Evolutionary conservation across 2,113 vertebrate genomes (phyloP), one percentile per base, ranked within the genome.

Genomic region (Tapirus terrestris): DNA sequence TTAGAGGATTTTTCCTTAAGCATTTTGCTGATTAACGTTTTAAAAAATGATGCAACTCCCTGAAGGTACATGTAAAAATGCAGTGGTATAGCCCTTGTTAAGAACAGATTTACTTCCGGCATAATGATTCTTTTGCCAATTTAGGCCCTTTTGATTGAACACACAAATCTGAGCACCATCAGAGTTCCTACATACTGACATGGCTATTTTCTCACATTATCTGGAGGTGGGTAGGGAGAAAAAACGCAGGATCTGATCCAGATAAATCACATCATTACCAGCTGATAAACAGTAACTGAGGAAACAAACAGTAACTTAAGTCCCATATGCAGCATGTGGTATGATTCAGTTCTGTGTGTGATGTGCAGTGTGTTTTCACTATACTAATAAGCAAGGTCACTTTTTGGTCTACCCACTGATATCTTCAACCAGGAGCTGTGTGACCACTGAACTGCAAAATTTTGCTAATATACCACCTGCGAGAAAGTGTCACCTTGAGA

Each of bases 51-150:
- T 96, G 67, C 48, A 94, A 61, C 58, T 7, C 80, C 89, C 95
- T 92, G 72, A 96, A 84, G 97, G 65, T 97, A 97, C 21, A 0
- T 70, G 29, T 95, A 68, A 96, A 96, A 92, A 96, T 97, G 98
- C 84, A 94, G 98, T 98, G 97, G 98, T 96, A 98, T 98, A 99
- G 99, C 99, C 98, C 99, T 99, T 99, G 98, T 96, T 96, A 98
- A 94, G 76, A 97, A 96, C 67, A 92, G 9, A 97, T 90, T 98
- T 89, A 53, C 85, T 98, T 91, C 97, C 97, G 90, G 96, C 91
- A 96, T 94, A 63, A 97, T 91, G 86, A 97, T 96, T 97, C 86
- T 89, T 87, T 91, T 98, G 97, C 96, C 96, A 96, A 97, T 89
- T 92, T 97, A 97, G 97, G 96, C 91, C 98, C 98, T 98, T 72